phyloP scores from a whole-genome alignment of 2,113 vertebrate genomes.

The Pachyramphus minor region DNA sequence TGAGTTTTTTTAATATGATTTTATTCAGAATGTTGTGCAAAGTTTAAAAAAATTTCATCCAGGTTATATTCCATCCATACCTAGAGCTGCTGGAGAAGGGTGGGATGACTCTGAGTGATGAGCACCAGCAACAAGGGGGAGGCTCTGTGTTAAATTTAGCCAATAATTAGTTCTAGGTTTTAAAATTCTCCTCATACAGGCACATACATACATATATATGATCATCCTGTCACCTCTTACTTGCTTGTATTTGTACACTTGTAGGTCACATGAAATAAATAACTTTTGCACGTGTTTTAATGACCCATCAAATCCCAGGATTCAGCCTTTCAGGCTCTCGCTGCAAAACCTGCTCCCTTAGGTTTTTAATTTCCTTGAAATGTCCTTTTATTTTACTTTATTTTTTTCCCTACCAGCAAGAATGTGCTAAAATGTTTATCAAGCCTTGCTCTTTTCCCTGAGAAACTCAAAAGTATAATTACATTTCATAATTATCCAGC shows the following conservation, averaged over 20 bases:
- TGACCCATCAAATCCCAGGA: not conserved
- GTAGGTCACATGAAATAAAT: not conserved
- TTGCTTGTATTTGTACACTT: not conserved
- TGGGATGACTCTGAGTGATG: not conserved
- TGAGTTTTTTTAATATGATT: not conserved
- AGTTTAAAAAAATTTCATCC: not conserved
- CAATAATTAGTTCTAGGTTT: not conserved
- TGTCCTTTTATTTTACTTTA: slow-evolving; percentile 8
- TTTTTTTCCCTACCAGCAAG: slow-evolving; percentile 2
- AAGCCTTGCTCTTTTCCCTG: slow-evolving; percentile 57
- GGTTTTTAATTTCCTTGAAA: slow-evolving; percentile 27
- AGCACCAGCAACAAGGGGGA: not conserved
- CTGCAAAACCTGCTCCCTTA: not conserved
- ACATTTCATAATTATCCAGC: slow-evolving; percentile 63
- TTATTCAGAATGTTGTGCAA: not conserved
- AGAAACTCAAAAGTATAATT: slow-evolving; percentile 66
- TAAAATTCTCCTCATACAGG: not conserved
- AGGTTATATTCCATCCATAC: not conserved
- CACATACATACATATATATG: not conserved
- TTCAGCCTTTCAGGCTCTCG: not conserved
- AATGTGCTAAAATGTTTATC: slow-evolving; percentile 44
- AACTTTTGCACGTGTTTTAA: not conserved
- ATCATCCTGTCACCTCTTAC: not conserved
- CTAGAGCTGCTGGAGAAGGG: not conserved
- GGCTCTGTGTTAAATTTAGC: fast-evolving